Conservation (phyloP, 2,888 invertebrate species). For the Limnephilus marmoratus region DNA sequence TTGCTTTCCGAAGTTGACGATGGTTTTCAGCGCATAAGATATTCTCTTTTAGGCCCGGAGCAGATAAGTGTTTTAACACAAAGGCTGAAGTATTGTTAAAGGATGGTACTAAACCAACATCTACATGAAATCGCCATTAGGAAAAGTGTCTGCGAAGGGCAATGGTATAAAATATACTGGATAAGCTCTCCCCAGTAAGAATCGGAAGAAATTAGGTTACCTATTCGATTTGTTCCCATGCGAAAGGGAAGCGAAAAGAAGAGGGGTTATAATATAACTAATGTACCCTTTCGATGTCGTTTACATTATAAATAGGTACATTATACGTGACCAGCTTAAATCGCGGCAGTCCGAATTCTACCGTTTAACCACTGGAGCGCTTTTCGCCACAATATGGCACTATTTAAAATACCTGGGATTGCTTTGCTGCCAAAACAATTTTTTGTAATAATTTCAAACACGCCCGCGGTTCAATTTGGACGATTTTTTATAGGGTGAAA, state of each 20-base stretch:
- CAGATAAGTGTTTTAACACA: background rate
- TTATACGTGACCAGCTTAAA: too few relatives aligned
- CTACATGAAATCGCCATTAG: slow-evolving; percentile 34
- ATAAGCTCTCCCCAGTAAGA: background rate
- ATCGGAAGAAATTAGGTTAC: background rate
- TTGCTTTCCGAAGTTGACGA: background rate
- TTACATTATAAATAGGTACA: too few relatives aligned
- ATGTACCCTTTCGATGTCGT: too few relatives aligned
- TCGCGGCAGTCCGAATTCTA: too few relatives aligned
- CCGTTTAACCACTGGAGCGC: too few relatives aligned
- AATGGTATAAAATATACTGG: background rate
- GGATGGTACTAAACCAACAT: background rate
- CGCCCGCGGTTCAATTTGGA: too few relatives aligned
- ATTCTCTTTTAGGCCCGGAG: background rate
- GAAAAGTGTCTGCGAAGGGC: background rate
- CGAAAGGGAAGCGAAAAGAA: background rate
- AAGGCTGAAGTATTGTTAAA: background rate
- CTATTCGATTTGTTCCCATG: background rate
- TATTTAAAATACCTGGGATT: too few relatives aligned
- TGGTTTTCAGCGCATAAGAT: background rate
- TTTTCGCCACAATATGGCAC: too few relatives aligned
- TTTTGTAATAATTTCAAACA: too few relatives aligned
- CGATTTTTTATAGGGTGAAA: too few relatives aligned
- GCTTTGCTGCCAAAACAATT: too few relatives aligned
- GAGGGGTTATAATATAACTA: too few relatives aligned